A percentile compares a stretch with the other conserved stretches of the same genome.
These are phyloP conservation scores for Seira sanloemensis DNA, from an alignment of 2,888 invertebrate species.

Conservation along the genomic window DNA sequence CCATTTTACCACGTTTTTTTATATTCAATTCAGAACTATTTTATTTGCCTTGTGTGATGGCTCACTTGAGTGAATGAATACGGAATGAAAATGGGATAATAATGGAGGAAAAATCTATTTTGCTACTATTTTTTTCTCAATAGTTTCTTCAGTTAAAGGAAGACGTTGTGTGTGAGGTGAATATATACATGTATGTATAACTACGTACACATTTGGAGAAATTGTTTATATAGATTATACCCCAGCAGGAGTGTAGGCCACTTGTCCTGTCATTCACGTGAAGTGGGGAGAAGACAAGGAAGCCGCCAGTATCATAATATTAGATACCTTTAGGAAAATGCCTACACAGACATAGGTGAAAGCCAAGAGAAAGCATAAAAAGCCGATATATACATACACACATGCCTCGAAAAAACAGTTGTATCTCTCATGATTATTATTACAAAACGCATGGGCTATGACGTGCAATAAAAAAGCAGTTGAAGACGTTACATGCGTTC, in stretches of 20 bases:
- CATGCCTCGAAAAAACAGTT: too few relatives aligned
- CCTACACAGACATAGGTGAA: too few relatives aligned
- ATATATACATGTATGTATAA: too few relatives aligned
- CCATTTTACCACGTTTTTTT: background rate
- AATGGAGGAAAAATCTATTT: slow-evolving; percentile 39
- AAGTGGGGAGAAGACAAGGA: slow-evolving; percentile 25
- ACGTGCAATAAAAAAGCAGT: background rate
- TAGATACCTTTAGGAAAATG: too few relatives aligned
- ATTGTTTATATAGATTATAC: too few relatives aligned
- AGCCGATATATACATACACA: too few relatives aligned
- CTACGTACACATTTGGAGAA: too few relatives aligned
- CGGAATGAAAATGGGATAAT: slow-evolving; percentile 36
- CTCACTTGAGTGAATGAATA: slow-evolving; percentile 32
- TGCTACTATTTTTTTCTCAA: slow-evolving; percentile 33
- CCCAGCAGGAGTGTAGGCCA: background rate
- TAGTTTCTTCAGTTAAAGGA: background rate
- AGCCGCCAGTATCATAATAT: background rate
- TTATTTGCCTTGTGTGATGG: background rate
- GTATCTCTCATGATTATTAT: slow-evolving; percentile 1
- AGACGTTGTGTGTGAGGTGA: background rate
- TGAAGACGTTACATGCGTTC: background rate
- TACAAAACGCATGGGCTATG: background rate
- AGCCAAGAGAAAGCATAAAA: too few relatives aligned
- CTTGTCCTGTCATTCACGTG: slow-evolving; percentile 33
- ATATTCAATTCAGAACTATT: background rate